A percentile compares a stretch with the other conserved stretches of the same genome.
phyloP scores from a whole-genome alignment of 1,140 invertebrate genomes.

The Brachystomella parvula region DNA sequence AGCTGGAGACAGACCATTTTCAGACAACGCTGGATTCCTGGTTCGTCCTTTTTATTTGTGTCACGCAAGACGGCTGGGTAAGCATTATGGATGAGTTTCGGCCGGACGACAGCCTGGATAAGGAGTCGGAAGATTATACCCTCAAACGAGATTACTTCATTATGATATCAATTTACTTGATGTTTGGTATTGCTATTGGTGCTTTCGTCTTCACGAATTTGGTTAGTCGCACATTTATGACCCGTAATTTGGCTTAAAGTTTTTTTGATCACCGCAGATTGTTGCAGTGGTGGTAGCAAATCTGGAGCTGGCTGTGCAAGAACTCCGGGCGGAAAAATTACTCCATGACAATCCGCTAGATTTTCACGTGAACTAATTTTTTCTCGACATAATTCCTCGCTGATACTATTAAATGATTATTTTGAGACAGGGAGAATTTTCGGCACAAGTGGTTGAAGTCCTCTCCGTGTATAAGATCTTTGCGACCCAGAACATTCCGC shows the following conservation, averaged over 20 bases:
- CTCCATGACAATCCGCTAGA: slow-evolving; percentile 25
- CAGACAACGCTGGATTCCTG: slow-evolving; percentile 33
- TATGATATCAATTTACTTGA: slow-evolving; percentile 30
- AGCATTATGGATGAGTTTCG: slow-evolving; percentile 17
- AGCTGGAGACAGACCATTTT: slow-evolving; percentile 30
- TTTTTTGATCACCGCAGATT: too few relatives aligned
- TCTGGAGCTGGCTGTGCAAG: slow-evolving; percentile 32
- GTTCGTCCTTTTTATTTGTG: slow-evolving; percentile 39
- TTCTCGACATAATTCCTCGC: neutral
- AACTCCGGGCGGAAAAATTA: slow-evolving; percentile 21
- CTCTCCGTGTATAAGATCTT: slow-evolving; percentile 18
- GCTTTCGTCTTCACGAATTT: slow-evolving; percentile 40
- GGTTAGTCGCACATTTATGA: too few relatives aligned
- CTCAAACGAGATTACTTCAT: neutral
- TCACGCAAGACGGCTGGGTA: slow-evolving; percentile 40
- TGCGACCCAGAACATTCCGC: slow-evolving; percentile 11
- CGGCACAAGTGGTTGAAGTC: slow-evolving; percentile 6
- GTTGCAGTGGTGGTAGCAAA: slow-evolving; percentile 39
- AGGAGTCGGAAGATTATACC: neutral
- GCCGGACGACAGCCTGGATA: neutral
- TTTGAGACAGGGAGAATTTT: slow-evolving; percentile 12
- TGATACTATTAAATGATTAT: neutral
- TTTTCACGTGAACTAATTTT: neutral
- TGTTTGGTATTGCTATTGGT: slow-evolving; percentile 36
- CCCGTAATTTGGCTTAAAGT: too few relatives aligned